These are phyloP conservation scores for Hirudinaria manillensis DNA, from an alignment of 2,888 invertebrate species.

Conservation along the genomic window DNA sequence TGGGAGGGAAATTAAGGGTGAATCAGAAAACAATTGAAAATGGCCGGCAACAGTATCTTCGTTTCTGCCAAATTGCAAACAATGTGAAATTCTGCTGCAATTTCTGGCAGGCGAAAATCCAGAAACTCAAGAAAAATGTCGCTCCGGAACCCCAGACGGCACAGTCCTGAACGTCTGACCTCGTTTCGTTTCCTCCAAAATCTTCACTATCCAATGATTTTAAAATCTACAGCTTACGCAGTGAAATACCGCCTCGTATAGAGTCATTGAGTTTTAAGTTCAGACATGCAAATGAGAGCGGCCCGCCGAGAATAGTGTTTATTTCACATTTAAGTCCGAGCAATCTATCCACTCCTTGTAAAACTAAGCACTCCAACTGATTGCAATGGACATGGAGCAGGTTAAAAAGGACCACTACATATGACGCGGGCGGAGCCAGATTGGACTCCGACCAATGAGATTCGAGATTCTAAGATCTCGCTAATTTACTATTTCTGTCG, in stretches of 20 bases:
- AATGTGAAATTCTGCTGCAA: too few species aligned
- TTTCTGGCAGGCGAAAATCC: too few species aligned
- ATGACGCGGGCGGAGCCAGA: slow-evolving; percentile 4
- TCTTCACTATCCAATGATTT: slow-evolving; percentile 11
- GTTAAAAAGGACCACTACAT: slow-evolving; percentile 18
- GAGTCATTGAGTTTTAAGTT: too few species aligned
- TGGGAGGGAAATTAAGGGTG: too few species aligned
- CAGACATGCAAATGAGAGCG: background rate
- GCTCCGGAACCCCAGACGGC: background rate
- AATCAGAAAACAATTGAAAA: too few species aligned
- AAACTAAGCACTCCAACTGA: background rate
- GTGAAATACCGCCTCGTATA: background rate
- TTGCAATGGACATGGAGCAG: background rate
- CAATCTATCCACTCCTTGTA: too few species aligned
- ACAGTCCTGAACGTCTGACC: slow-evolving; percentile 6
- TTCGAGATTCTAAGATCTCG: background rate
- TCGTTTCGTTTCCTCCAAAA: slow-evolving; percentile 13
- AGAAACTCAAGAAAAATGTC: background rate
- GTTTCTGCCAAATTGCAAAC: too few species aligned
- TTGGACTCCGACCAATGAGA: background rate
- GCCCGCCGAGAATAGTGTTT: background rate
- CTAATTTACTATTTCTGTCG: too few species aligned
- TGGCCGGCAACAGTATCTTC: too few species aligned
- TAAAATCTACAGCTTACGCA: background rate
- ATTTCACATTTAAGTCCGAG: background rate